Evolutionary conservation across 2,113 vertebrate genomes (phyloP).

Genomic region (Neogobius melanostomus): DNA sequence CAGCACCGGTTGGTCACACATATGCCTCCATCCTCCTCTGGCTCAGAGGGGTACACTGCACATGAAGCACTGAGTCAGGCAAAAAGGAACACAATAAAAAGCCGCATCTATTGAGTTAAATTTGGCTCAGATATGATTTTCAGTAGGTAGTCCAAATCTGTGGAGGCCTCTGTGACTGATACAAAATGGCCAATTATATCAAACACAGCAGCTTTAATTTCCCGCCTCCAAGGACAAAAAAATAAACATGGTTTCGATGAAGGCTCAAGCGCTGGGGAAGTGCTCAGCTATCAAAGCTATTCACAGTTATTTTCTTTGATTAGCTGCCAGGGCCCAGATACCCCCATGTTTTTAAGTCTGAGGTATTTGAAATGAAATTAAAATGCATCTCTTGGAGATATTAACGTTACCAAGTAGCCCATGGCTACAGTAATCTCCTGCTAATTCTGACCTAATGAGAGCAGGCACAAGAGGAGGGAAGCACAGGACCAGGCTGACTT

Average conservation of each 20-base stretch:
- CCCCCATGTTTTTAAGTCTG: conserved; percentile 64
- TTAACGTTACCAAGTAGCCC: conserved; percentile 68
- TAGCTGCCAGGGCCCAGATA: conserved; percentile 71
- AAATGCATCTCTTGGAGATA: conserved; percentile 64
- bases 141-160: conserved; percentile 57
- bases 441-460: conserved; percentile 77
- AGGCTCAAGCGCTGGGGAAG: conserved; percentile 52
- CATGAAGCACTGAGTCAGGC: conserved; percentile 20
- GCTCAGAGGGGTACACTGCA: conserved; percentile 40
- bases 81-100: conserved; percentile 7
- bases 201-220: conserved; percentile 72
- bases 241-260: conserved; percentile 67
- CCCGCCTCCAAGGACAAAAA: conserved; percentile 63
- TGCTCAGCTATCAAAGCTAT: conserved; percentile 63
- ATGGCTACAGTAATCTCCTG: conserved; percentile 68
- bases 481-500: conserved; percentile 55
- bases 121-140: conserved; percentile 49
- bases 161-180: conserved; percentile 53
- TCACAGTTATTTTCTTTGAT: conserved; percentile 75
- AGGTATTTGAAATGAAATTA: conserved; percentile 74
- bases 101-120: conserved; percentile 30
- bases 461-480: conserved; percentile 52
- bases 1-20: conserved; percentile 22
- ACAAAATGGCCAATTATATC: conserved; percentile 73
- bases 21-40: conserved; percentile 36